These are phyloP conservation scores for Sterrhoptilus dennistouni DNA, from an alignment of 2,113 vertebrate genomes.

Conservation along the genomic window DNA sequence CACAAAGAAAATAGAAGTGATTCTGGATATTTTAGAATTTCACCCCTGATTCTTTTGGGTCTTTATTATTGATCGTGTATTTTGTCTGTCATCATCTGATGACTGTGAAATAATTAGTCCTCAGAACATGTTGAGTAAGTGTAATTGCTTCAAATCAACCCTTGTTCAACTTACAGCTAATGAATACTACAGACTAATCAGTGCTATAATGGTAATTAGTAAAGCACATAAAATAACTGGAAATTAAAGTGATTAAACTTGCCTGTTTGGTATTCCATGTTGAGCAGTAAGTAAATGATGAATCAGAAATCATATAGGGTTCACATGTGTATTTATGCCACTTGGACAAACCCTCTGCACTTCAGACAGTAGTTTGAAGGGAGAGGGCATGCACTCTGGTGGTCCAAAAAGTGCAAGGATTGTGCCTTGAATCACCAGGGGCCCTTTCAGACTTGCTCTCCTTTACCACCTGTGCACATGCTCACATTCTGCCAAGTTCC, in stretches of 20 bases:
- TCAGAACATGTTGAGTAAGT: neutral
- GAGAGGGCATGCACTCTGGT: neutral
- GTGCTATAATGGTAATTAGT: conserved; percentile 19
- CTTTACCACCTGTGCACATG: neutral
- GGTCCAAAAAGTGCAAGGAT: neutral
- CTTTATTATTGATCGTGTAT: neutral
- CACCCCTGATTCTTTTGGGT: neutral
- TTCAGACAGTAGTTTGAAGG: neutral
- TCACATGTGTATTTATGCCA: neutral
- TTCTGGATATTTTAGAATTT: neutral
- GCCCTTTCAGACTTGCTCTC: neutral
- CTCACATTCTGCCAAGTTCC: neutral
- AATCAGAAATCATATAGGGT: neutral
- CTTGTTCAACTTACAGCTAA: conserved; percentile 7
- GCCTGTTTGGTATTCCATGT: neutral
- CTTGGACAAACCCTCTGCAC: neutral
- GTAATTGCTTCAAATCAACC: conserved; percentile 10
- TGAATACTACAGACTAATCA: conserved; percentile 29
- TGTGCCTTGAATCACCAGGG: neutral
- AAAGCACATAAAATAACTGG: conserved; percentile 14
- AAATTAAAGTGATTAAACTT: conserved; percentile 20
- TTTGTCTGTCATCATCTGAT: neutral
- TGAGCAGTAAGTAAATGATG: neutral
- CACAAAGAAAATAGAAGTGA: neutral
- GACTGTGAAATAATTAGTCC: neutral